These are phyloP conservation scores for Nebria brevicollis DNA, from an alignment of 2,888 invertebrate genomes.

Conservation along the genomic window DNA sequence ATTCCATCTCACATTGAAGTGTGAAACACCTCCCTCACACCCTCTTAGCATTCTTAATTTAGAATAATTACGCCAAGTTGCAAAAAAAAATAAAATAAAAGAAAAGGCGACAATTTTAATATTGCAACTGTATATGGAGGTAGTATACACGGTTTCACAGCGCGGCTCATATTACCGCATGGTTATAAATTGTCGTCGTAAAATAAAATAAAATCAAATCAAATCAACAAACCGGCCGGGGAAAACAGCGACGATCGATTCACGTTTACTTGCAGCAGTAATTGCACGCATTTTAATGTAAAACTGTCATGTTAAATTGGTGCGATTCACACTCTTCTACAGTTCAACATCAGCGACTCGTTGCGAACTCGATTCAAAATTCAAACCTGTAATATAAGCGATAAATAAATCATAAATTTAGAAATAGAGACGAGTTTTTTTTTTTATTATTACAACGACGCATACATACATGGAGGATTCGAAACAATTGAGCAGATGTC, in stretches of 20 bases:
- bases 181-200: not conserved
- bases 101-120: not conserved
- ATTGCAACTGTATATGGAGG: not conserved
- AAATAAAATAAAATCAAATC: not conserved
- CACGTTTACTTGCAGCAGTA: not conserved
- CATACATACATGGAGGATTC: no score
- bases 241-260: not conserved
- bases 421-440: no score
- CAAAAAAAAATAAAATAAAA: no score
- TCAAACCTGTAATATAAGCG: no score
- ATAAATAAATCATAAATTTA: no score
- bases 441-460: no score
- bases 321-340: not conserved
- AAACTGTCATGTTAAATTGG: not conserved
- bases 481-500: no score
- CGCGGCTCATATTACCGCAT: not conserved
- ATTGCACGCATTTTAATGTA: not conserved
- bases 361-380: no score
- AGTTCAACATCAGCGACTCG: no score
- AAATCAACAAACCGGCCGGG: not conserved
- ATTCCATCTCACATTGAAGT: slow-evolving; percentile 8
- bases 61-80: no score
- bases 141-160: not conserved
- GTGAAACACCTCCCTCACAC: not conserved
- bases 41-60: not conserved